Evolutionary conservation across 2,888 invertebrate genomes (phyloP).

Genomic region (Coelopa pilipes): DNA sequence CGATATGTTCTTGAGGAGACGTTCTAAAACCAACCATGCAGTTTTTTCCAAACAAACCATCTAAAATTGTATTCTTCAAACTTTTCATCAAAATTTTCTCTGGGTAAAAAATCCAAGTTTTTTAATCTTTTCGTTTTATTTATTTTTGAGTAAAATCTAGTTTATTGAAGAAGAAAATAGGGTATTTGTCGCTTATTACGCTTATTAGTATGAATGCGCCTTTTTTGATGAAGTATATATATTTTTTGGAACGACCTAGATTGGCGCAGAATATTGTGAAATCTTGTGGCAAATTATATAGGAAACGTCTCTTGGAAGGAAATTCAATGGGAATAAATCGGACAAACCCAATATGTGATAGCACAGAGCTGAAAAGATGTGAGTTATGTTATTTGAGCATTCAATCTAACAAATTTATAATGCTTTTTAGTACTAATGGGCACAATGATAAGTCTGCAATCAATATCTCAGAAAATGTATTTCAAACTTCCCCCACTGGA

Average conservation of each 20-base stretch:
- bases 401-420: no score
- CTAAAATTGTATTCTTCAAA: constrained; percentile 50
- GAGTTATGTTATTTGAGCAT: no score
- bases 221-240: constrained; percentile 39
- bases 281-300: constrained; percentile 38
- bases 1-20: constrained; percentile 50
- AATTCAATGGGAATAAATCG: no score
- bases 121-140: constrained; percentile 37
- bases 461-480: no score
- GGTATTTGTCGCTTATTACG: constrained; percentile 43
- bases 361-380: no score
- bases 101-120: constrained; percentile 42
- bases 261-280: constrained; percentile 42
- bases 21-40: constrained; percentile 51
- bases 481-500: no score
- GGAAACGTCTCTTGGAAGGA: no score
- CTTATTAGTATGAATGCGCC: constrained; percentile 42
- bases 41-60: constrained; percentile 45
- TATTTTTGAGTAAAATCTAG: constrained; percentile 43
- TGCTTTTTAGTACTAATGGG: no score
- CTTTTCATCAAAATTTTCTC: no score
- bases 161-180: constrained; percentile 44
- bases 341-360: no score
- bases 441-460: no score
- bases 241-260: constrained; percentile 46